Conservation (phyloP, 2,888 invertebrate species). For the Drosophila nr. fundita region DNA sequence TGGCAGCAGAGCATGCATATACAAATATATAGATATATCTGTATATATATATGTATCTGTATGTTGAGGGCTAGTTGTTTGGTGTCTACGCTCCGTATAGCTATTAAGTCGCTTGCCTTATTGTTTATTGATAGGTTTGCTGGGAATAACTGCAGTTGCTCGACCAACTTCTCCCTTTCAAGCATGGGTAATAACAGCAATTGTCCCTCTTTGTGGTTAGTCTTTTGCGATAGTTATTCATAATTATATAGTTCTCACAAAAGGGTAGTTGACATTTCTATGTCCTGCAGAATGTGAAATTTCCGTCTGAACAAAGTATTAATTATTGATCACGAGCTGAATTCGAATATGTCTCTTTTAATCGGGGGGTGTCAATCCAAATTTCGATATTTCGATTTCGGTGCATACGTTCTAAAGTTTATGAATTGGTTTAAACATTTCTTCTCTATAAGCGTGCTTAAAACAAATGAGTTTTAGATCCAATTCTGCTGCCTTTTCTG, state of each 20-base stretch:
- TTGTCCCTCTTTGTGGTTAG: constrained; percentile 3
- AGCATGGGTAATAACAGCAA: constrained; percentile 16
- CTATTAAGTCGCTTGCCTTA: constrained; percentile 33
- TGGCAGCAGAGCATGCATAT: neutral
- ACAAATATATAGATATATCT: neutral
- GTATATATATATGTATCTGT: neutral
- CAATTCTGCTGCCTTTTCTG: neutral
- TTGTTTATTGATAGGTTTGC: constrained; percentile 45
- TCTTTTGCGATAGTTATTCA: neutral
- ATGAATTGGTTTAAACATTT: neutral
- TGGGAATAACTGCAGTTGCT: constrained; percentile 47
- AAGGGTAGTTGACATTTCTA: neutral
- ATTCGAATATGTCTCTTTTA: neutral
- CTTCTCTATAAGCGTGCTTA: too few species aligned
- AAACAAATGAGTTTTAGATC: neutral
- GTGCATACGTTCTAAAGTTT: neutral
- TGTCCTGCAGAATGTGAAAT: neutral
- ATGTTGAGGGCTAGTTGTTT: constrained; percentile 4
- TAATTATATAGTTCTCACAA: too few species aligned
- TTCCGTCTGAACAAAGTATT: neutral
- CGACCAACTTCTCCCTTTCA: constrained; percentile 12
- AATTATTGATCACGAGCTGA: neutral
- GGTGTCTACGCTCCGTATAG: constrained; percentile 16
- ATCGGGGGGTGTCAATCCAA: neutral
- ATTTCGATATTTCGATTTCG: neutral